phyloP scores from a whole-genome alignment of 2,888 invertebrate species.

The Ypsolopha sequella region DNA sequence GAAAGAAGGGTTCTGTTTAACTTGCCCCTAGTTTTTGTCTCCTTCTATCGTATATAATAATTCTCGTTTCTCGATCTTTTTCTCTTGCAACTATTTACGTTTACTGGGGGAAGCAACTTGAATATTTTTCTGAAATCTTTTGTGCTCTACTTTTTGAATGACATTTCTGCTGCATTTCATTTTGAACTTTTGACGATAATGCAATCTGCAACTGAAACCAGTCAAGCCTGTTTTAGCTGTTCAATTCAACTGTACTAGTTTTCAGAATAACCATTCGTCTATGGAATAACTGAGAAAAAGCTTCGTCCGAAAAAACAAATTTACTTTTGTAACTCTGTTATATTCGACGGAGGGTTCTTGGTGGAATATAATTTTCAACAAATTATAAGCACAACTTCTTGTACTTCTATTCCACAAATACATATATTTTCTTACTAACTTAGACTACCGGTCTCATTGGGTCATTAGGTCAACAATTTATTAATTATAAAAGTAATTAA shows the following conservation, averaged over 20 bases:
- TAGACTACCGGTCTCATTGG: too few species aligned
- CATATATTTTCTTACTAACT: too few species aligned
- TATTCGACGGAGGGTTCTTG: too few species aligned
- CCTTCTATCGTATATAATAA: conserved; percentile 20
- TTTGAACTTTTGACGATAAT: neutral
- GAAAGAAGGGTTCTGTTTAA: conserved; percentile 48
- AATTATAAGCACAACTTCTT: too few species aligned
- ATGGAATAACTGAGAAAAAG: too few species aligned
- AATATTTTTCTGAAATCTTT: conserved; percentile 9
- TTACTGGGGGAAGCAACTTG: neutral
- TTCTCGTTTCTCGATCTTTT: conserved; percentile 7
- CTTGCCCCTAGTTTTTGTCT: conserved; percentile 18
- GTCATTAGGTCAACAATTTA: too few species aligned
- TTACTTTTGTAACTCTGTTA: too few species aligned
- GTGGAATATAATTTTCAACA: too few species aligned
- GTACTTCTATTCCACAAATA: too few species aligned
- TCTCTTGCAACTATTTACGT: conserved; percentile 15
- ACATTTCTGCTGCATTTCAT: neutral
- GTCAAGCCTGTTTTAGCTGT: neutral
- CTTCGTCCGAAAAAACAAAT: too few species aligned
- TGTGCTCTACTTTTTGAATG: neutral
- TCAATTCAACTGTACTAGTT: conserved; percentile 2
- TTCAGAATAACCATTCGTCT: too few species aligned
- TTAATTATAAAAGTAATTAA: too few species aligned
- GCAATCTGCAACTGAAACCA: neutral